These are phyloP conservation scores for Procambarus virginalis DNA, from an alignment of 1,140 invertebrate species.

Conservation along the genomic window DNA sequence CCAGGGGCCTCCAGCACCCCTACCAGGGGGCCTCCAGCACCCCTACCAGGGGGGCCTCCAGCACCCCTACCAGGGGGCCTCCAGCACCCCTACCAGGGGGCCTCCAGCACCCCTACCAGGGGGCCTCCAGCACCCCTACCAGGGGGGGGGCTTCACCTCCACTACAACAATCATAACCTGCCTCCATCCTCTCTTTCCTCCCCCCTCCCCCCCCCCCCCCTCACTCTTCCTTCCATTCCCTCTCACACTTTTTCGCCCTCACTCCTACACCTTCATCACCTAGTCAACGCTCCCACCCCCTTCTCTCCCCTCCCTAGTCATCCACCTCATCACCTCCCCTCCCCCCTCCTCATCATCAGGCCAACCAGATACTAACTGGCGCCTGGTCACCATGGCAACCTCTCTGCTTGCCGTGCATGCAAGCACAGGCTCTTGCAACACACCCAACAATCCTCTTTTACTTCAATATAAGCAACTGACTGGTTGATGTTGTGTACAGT, in stretches of 20 bases:
- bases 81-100: no score
- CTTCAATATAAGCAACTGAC: not conserved
- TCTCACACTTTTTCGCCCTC: not conserved
- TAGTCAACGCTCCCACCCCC: not conserved
- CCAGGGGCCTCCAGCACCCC: no score
- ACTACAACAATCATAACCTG: not conserved
- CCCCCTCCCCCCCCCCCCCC: not conserved
- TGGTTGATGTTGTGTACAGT: no score
- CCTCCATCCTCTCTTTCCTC: not conserved
- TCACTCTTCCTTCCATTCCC: not conserved
- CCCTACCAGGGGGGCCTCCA: no score
- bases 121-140: not conserved
- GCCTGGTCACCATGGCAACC: constrained; percentile 36
- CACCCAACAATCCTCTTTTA: constrained; percentile 22
- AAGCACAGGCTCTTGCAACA: constrained; percentile 29
- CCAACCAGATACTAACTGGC: constrained; percentile 13
- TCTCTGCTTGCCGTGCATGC: constrained; percentile 34
- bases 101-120: not conserved
- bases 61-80: no score
- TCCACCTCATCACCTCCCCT: not conserved
- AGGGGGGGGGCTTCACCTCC: not conserved
- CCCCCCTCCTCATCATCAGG: not conserved
- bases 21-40: no score
- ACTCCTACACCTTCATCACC: not conserved
- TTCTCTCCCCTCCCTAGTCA: not conserved